Base-by-base conservation (phyloP, 1,140 invertebrate genomes). In the Anthonomus grandis region DNA sequence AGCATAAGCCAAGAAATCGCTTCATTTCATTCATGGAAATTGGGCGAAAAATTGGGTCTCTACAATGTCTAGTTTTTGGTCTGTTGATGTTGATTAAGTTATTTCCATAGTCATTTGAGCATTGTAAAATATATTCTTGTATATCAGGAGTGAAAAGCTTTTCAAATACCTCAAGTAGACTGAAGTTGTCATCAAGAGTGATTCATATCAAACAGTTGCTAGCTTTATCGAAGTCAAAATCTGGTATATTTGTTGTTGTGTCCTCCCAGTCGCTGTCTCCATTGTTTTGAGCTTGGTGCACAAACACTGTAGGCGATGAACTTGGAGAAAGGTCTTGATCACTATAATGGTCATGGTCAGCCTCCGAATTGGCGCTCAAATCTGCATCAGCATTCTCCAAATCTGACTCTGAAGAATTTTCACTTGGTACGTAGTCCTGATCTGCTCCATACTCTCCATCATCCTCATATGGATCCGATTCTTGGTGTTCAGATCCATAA, bases 321-420 rank as follows among this genome's bases (percentile, higher is more conserved):
- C 37, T 39, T 8, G 37, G 5, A 39, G 37, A 39, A 39, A 39
- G 37, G 37, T 39, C 37, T 15, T 39, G 37, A 15, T 39, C 37
- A 39, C 37, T 39, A 39, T 39, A n/a, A 39, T 10, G 37, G 13
- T 39, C 37, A 39, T 39, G 8, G 5, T 39, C 37, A 39, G 37
- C 5, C 13, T 39, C 37, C 37, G 37, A 39, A 39, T 39, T 39
- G 37, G 37, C 5, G 37, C 37, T 39, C 37, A 39, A 39, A 39
- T 39, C 13, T 39, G 5, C 37, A n/a, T 39, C 5, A 39, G 12
- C 15, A 39, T 15, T 39, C 37, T 39, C 37, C 13, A 39, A 8
- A 39, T 25, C 44, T 46, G 44, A 46, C 44, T 46, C 44, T 18
- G 22, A 12, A 46, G 12, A 46, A 46, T 46, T 23, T 46, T 46